phyloP scores from a whole-genome alignment of 2,797 vertebrate species.

The Poecilia wingei region DNA sequence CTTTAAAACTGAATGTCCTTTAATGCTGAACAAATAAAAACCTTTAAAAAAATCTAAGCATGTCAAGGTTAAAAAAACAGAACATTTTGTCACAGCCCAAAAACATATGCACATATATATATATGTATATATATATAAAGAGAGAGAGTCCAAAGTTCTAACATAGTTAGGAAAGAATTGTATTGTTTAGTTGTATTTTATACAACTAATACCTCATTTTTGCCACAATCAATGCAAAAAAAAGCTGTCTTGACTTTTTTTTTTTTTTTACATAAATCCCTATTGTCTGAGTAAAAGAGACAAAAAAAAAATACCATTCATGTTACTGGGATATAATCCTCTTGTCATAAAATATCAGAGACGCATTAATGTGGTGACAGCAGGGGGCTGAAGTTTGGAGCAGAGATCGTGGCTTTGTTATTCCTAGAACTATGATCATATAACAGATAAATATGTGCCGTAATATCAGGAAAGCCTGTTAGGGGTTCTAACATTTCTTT shows the following conservation, averaged over 20 bases:
- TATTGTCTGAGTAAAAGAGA: background rate
- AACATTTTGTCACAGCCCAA: background rate
- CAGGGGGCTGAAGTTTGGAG: background rate
- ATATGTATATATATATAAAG: too few species aligned
- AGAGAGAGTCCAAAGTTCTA: background rate
- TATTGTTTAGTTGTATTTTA: background rate
- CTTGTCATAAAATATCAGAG: background rate
- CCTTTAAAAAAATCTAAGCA: background rate
- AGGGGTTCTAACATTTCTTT: background rate
- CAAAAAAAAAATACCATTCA: conserved; percentile 8
- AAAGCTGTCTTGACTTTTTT: background rate
- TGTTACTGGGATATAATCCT: background rate
- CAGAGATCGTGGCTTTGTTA: background rate
- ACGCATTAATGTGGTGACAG: background rate
- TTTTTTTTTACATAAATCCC: background rate
- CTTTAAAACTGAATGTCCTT: background rate
- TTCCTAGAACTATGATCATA: conserved; percentile 17
- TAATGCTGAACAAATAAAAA: background rate
- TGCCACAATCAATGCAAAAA: background rate
- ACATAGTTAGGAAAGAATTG: background rate
- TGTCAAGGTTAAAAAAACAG: background rate
- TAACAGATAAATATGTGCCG: conserved; percentile 12
- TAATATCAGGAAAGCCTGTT: background rate
- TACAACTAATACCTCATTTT: too few species aligned
- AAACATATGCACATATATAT: background rate